A percentile compares a stretch with the other conserved stretches of the same genome.
Evolutionary conservation across 2,797 vertebrate genomes (phyloP).

Genomic region (Sarcoramphus papa): DNA sequence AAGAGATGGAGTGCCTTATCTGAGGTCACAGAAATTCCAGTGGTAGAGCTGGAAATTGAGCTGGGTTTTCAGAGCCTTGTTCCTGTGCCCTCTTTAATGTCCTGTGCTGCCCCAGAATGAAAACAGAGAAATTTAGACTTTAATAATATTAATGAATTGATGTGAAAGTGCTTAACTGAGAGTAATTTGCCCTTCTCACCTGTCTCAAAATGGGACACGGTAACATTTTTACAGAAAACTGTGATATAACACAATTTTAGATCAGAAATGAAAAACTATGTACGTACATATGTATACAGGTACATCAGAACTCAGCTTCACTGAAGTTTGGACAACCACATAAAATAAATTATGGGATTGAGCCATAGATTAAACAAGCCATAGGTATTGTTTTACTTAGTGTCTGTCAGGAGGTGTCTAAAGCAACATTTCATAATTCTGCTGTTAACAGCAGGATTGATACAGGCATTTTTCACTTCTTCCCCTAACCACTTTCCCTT

Average conservation of each 20-base stretch:
- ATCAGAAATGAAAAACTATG: not conserved
- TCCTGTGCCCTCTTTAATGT: not conserved
- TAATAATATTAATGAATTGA: not conserved
- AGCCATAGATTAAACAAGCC: not conserved
- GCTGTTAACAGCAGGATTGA: not conserved
- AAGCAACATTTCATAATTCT: not conserved
- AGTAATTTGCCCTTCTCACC: not conserved
- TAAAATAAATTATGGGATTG: not conserved
- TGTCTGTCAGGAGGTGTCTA: not conserved
- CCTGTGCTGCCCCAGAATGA: not conserved
- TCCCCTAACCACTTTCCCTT: not conserved
- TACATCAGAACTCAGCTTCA: not conserved
- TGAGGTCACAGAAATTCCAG: not conserved
- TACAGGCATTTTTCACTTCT: not conserved
- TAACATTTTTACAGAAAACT: not conserved
- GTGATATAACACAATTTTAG: not conserved
- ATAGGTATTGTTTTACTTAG: not conserved
- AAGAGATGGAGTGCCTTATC: not conserved
- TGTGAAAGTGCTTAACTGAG: not conserved
- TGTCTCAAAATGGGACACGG: not conserved
- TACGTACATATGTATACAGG: not conserved
- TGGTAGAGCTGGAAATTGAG: not conserved
- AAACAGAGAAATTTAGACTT: not conserved
- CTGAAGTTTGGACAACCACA: not conserved
- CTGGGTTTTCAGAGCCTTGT: not conserved